phyloP scores from a whole-genome alignment of 2,888 invertebrate genomes.

The Gandaritis pyraliata region DNA sequence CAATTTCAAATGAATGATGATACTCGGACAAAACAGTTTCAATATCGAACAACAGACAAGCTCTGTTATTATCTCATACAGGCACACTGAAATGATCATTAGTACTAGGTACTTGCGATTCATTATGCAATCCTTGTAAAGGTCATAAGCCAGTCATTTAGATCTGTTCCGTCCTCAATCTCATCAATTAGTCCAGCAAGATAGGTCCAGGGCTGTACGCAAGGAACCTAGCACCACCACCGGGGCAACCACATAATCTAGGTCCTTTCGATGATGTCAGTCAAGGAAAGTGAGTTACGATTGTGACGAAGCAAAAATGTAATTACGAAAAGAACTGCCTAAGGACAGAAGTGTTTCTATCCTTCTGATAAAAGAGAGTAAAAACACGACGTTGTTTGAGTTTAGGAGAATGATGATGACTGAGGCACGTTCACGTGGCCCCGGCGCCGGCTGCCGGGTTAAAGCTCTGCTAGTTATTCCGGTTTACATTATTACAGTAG shows the following conservation, averaged over 20 bases:
- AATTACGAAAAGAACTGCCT: too few relatives aligned
- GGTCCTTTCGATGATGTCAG: too few relatives aligned
- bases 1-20: slow-evolving; percentile 2
- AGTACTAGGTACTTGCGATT: not conserved
- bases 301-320: too few relatives aligned
- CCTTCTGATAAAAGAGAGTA: too few relatives aligned
- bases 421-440: not conserved
- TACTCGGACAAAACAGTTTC: not conserved
- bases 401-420: not conserved
- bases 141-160: slow-evolving; percentile 18
- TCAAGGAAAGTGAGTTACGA: too few relatives aligned
- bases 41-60: not conserved
- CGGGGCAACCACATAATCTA: too few relatives aligned
- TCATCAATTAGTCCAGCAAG: slow-evolving; percentile 14
- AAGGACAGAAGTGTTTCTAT: too few relatives aligned
- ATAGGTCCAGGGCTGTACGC: not conserved
- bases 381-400: too few relatives aligned
- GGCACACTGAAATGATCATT: slow-evolving; percentile 2
- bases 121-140: slow-evolving; percentile 12
- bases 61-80: slow-evolving; percentile 1
- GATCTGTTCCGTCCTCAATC: slow-evolving; percentile 11
- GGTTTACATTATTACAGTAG: too few relatives aligned
- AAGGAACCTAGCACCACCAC: not conserved
- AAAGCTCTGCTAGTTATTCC: slow-evolving; percentile 3
- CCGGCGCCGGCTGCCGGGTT: not conserved